Percentiles rank a stretch among this genome's conserved stretches.
phyloP scores from a whole-genome alignment of 2,888 invertebrate species.

The Geotrupes spiniger region DNA sequence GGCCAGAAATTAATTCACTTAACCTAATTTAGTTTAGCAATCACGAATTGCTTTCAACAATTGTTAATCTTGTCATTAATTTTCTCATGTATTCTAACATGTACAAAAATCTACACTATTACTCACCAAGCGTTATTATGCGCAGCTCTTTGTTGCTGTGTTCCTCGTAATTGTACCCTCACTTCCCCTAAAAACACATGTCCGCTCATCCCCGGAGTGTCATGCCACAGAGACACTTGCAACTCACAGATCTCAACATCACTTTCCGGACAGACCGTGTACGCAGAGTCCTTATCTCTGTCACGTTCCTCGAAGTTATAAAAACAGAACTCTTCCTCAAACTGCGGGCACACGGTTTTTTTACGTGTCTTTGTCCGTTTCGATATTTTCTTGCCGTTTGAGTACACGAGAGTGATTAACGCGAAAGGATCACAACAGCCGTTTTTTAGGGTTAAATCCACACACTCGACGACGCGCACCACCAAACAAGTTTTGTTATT shows the following conservation, averaged over 20 bases:
- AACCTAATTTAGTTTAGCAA: no score
- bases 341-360: conserved; percentile 87
- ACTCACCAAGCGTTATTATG: conserved; percentile 73
- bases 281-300: conserved; percentile 46
- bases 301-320: conserved; percentile 54
- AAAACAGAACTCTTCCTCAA: conserved; percentile 84
- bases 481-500: conserved; percentile 49
- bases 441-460: conserved; percentile 84
- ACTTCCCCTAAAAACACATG: conserved; percentile 89
- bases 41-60: no score
- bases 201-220: conserved; percentile 71
- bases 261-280: conserved; percentile 47
- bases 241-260: conserved; percentile 76
- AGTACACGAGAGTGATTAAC: conserved; percentile 73
- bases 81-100: no score
- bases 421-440: conserved; percentile 91
- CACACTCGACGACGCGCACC: conserved; percentile 77
- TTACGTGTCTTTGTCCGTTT: conserved; percentile 83
- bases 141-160: conserved; percentile 60
- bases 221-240: conserved; percentile 83
- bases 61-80: no score
- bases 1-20: no score
- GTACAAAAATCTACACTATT: no score
- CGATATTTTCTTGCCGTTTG: conserved; percentile 75
- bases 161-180: conserved; percentile 71